phyloP scores from a whole-genome alignment of 1,140 invertebrate genomes.

The Drosophila pandora region DNA sequence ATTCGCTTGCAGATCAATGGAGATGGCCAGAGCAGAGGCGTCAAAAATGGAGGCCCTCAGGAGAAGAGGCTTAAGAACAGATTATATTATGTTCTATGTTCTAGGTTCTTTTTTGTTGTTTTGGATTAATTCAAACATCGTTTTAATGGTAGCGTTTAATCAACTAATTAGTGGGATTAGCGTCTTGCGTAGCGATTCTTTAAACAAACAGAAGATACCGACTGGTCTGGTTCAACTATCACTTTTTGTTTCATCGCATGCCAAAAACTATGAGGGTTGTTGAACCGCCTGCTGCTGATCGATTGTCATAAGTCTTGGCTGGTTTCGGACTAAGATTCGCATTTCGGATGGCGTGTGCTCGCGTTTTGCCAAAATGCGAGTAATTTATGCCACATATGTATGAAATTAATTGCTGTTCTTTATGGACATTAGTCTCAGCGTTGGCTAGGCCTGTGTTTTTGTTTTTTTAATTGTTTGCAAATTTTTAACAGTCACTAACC shows the following conservation, averaged over 20 bases:
- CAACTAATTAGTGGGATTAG: constrained; percentile 65
- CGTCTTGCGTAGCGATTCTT: constrained; percentile 23
- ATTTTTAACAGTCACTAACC: constrained; percentile 23
- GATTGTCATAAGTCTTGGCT: constrained; percentile 48
- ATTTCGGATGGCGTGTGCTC: constrained; percentile 57
- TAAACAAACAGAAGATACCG: constrained; percentile 46
- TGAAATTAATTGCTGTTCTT: constrained; percentile 58
- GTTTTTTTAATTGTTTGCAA: constrained; percentile 21
- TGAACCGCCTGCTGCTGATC: constrained; percentile 66
- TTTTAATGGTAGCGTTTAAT: constrained; percentile 42
- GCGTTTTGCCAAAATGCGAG: constrained; percentile 48
- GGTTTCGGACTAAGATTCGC: background rate
- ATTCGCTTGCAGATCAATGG: constrained; percentile 35
- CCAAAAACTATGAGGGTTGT: constrained; percentile 67
- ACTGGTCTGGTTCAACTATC: constrained; percentile 69
- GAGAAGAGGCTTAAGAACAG: constrained; percentile 10
- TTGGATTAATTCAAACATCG: background rate
- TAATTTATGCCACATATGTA: constrained; percentile 57
- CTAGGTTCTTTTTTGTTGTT: background rate
- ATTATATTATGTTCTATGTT: constrained; percentile 2
- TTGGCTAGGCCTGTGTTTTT: constrained; percentile 42
- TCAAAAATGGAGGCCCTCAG: background rate
- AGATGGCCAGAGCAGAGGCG: constrained; percentile 19
- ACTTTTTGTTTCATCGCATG: constrained; percentile 54
- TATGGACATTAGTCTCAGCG: constrained; percentile 21